Evolutionary conservation across 2,797 vertebrate species (phyloP).

Genomic region (Serranus cabrilla): DNA sequence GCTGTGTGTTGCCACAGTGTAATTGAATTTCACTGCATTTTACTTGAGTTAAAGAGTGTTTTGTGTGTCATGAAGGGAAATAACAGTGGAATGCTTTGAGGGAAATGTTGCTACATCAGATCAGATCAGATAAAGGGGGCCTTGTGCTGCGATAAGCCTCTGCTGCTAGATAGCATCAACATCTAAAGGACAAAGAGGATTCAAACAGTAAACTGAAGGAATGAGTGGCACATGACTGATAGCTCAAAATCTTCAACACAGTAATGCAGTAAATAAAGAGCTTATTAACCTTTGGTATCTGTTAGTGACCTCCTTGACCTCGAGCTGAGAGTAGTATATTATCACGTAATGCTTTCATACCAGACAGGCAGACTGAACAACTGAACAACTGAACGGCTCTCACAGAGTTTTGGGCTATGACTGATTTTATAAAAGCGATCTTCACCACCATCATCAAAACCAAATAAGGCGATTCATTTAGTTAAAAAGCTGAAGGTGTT

Average conservation of each 20-base stretch:
- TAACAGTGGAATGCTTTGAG: slow-evolving; percentile 29
- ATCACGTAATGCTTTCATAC: neutral
- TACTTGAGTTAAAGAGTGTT: slow-evolving; percentile 14
- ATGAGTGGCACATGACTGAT: slow-evolving; percentile 2
- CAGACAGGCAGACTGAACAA: neutral
- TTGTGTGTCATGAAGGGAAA: slow-evolving; percentile 10
- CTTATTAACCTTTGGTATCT: neutral
- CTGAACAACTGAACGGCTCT: neutral
- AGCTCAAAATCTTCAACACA: slow-evolving; percentile 4
- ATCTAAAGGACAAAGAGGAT: slow-evolving; percentile 45
- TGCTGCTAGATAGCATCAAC: slow-evolving; percentile 41
- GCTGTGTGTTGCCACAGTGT: slow-evolving; percentile 24
- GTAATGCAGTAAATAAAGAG: neutral
- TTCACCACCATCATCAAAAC: neutral
- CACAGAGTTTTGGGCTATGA: too few species aligned
- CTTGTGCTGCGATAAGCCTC: slow-evolving; percentile 25
- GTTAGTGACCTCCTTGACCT: neutral
- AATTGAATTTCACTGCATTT: slow-evolving; percentile 36
- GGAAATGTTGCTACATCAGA: slow-evolving; percentile 39
- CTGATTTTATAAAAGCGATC: neutral
- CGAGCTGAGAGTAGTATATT: too few species aligned
- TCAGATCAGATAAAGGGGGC: slow-evolving; percentile 51
- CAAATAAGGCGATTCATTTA: neutral
- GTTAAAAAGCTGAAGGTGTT: neutral
- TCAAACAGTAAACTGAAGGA: slow-evolving; percentile 12